Evolutionary conservation across 2,113 vertebrate species (phyloP), one percentile per base, ranked within the genome.

Genomic region (Ornithorhynchus anatinus): DNA sequence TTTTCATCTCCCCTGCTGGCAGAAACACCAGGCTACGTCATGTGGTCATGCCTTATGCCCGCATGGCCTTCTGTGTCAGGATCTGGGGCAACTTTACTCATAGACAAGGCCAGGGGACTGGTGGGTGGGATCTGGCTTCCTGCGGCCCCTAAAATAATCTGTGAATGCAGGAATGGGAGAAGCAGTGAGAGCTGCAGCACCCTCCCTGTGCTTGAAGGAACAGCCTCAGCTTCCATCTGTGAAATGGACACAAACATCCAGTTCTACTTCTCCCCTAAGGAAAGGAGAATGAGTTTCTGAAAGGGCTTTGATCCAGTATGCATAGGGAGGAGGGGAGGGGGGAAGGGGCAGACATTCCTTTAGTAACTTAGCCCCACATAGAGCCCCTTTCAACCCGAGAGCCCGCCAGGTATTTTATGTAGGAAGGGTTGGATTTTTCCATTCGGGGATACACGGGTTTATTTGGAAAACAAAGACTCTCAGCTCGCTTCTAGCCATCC

Each of bases 181-280:
- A 16, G 47, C 2, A 8, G 25, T 14, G 16, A 27, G 47, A 22
- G 25, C 14, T 13, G 8, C 47, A 50, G 5, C 47, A 14, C 13
- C 15, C n/a, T n/a, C n/a, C n/a, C n/a, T n/a, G n/a, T n/a, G n/a
- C n/a, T n/a, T n/a, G n/a, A n/a, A n/a, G n/a, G n/a, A n/a, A n/a
- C n/a, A n/a, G 74, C 25, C 13, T 22, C 31, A 14, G 53, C 19
- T 3, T 29, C 29, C 0, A 3, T 27, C 31, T 25, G 8, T 33
- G 25, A 54, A 16, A 8, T 22, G 10, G 36, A n/a, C n/a, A n/a
- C n/a, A n/a, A n/a, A n/a, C n/a, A n/a, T n/a, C n/a, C n/a, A n/a
- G n/a, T n/a, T n/a, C n/a, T n/a, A n/a, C n/a, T n/a, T n/a, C 32
- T 25, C 16, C 3, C 6, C 4, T 0, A 3, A 3, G 0, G 11